Conservation (phyloP, 2,797 vertebrate species). For the Sternarchorhynchus goeldii region DNA sequence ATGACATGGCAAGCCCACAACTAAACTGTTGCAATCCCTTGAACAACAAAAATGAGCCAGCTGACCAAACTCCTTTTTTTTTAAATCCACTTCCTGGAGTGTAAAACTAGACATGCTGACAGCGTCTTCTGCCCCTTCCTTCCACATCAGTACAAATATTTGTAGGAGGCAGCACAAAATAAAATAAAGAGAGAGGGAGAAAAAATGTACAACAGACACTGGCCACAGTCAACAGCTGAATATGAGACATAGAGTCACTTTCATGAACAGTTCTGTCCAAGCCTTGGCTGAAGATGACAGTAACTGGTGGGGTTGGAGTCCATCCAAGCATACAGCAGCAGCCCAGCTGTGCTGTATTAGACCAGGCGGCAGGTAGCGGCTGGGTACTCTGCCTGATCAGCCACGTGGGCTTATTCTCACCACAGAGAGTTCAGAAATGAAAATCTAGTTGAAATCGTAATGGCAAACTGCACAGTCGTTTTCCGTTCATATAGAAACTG, state of each 20-base stretch:
- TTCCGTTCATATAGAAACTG: conserved; percentile 37
- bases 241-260: conserved; percentile 39
- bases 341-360: conserved; percentile 44
- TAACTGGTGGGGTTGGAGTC: conserved; percentile 33
- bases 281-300: conserved; percentile 32
- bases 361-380: conserved; percentile 32
- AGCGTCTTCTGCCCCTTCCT: too few species aligned
- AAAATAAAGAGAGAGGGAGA: conserved; percentile 15
- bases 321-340: conserved; percentile 47
- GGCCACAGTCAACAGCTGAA: conserved; percentile 24
- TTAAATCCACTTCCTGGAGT: too few species aligned
- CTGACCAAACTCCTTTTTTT: too few species aligned
- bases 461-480: conserved; percentile 37
- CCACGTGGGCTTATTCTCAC: conserved; percentile 13
- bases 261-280: conserved; percentile 48
- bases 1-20: too few species aligned
- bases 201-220: conserved; percentile 2
- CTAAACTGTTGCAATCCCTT: too few species aligned
- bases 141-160: too few species aligned
- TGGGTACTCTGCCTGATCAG: conserved; percentile 33
- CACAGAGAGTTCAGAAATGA: conserved; percentile 34
- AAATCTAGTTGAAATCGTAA: conserved; percentile 25
- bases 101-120: too few species aligned
- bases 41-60: too few species aligned
- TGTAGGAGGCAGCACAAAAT: too few species aligned